Evolutionary conservation across 2,797 vertebrate genomes (phyloP), one percentile per base, ranked within the genome.

Genomic region (Macrochelys suwanniensis): DNA sequence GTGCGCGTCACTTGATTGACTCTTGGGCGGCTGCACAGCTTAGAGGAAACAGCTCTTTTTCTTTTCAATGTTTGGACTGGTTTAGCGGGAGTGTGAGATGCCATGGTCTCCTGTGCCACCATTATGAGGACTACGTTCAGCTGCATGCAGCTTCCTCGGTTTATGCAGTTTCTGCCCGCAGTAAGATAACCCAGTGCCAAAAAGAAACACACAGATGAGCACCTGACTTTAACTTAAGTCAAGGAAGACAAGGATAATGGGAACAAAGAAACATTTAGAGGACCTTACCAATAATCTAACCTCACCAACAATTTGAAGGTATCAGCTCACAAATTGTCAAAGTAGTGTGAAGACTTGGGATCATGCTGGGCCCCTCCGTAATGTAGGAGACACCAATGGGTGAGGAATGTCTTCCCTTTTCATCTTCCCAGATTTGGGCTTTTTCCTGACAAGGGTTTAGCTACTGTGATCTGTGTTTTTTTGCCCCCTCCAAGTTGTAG

Each of bases 121-220:
- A 28, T 5, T 1, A 23, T n/a, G 0, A 13, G 25, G 31, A 31
- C 31, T 33, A 16, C 17, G 13, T 65, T 65, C 13, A 65, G 59
- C 80, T 4, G 1, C 3, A 3, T 53, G 51, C 9, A 0, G 85
- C 53, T 23, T 56, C 54, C 45, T 53, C 80, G 53, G 11, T 42
- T 19, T n/a, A 0, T 0, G 47, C 53, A 11, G 0, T 1, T 56
- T 53, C 79, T 51, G 82, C 47, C 16, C 91, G 82, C 47, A 82
- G 45, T 1, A 16, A 61, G 51, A 8, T 88, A 12, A 84, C 82
- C n/a, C n/a, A 57, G 23, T 2, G 7, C 53, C 77, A 79, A 33
- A 54, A 83, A 51, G 37, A n/a, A 89, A 91, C 94, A 85, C 71
- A 85, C 88, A 88, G 71, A 28, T 3, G 59, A 91, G 86, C 4